phyloP scores from a whole-genome alignment of 2,113 vertebrate species.

The Salvelinus namaycush region DNA sequence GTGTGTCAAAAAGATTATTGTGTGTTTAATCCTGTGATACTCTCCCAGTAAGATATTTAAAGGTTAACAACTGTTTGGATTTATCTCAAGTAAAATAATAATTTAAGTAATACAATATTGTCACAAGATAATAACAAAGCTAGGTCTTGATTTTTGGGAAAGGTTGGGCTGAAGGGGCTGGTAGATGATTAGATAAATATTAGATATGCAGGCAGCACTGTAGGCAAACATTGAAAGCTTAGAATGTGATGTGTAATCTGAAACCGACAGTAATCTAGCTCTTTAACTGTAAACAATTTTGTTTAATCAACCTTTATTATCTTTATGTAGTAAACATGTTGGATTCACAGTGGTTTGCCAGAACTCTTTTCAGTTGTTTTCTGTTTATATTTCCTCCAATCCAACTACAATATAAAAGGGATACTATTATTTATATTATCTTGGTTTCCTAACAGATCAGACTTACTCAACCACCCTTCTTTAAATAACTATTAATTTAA shows the following conservation, averaged over 20 bases:
- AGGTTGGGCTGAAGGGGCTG: neutral
- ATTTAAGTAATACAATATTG: neutral
- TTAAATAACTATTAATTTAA: too few species aligned
- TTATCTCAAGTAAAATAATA: neutral
- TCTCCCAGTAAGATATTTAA: constrained; percentile 1
- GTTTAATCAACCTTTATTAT: neutral
- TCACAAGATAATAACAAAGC: neutral
- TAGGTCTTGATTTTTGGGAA: neutral
- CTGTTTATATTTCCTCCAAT: constrained; percentile 25
- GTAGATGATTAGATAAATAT: too few species aligned
- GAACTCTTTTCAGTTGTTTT: neutral
- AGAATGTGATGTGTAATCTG: neutral
- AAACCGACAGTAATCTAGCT: constrained; percentile 16
- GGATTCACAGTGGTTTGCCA: neutral
- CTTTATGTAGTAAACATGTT: constrained; percentile 15
- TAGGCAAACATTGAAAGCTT: neutral
- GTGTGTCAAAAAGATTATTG: neutral
- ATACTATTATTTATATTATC: too few species aligned
- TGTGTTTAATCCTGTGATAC: neutral
- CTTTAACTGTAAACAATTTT: constrained; percentile 14
- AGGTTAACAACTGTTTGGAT: neutral
- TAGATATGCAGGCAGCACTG: neutral
- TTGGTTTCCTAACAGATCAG: too few species aligned
- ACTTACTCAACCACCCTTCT: too few species aligned
- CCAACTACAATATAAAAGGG: neutral